These are phyloP conservation scores for Sebastes taczanowskii DNA, from an alignment of 2,797 vertebrate genomes.

Conservation along the genomic window DNA sequence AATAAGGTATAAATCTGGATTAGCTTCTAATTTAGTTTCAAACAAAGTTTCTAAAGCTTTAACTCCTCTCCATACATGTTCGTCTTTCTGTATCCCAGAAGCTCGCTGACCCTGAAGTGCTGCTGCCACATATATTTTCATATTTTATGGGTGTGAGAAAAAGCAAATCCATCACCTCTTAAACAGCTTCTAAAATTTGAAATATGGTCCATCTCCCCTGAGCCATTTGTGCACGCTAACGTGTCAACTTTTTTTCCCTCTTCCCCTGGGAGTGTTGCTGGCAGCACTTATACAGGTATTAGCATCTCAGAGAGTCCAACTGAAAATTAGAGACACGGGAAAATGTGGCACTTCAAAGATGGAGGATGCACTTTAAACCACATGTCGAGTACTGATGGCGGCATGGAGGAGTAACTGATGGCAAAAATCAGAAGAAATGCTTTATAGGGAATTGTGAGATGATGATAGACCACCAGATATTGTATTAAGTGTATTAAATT, in stretches of 20 bases:
- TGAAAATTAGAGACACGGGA: conserved; percentile 16
- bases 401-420: neutral
- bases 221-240: neutral
- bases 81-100: neutral
- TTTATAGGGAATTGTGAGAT: neutral
- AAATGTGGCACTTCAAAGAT: conserved; percentile 47
- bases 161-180: conserved; percentile 22
- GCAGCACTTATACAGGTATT: conserved; percentile 29
- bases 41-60: neutral
- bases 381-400: neutral
- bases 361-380: conserved; percentile 38
- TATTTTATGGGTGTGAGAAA: conserved; percentile 5
- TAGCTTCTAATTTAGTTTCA: neutral
- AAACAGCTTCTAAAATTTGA: neutral
- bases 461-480: neutral
- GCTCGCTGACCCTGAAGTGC: neutral
- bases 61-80: neutral
- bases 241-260: neutral
- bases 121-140: neutral
- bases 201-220: neutral
- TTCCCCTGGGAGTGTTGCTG: neutral
- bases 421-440: neutral
- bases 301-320: conserved; percentile 39
- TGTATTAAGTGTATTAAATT: too few relatives aligned
- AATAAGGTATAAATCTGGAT: neutral